phyloP scores from a whole-genome alignment of 2,888 invertebrate genomes.

The Macrophya annulata region DNA sequence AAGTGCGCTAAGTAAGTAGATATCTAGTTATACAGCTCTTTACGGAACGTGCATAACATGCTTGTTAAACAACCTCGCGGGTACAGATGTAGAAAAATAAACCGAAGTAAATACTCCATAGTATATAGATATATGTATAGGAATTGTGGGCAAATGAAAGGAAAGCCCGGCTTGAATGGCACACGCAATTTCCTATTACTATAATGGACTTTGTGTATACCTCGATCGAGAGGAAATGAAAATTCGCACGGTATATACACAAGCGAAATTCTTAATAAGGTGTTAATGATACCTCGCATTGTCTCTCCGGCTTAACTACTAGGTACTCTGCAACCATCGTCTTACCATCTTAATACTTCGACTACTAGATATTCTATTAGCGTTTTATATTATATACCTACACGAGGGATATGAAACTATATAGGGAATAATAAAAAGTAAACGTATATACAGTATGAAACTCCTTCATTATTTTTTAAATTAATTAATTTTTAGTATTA shows the following conservation, averaged over 20 bases:
- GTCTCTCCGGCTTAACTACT: neutral
- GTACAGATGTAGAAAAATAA: neutral
- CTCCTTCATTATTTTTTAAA: neutral
- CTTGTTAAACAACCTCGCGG: constrained; percentile 17
- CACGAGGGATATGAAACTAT: neutral
- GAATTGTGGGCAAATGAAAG: constrained; percentile 7
- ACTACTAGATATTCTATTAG: neutral
- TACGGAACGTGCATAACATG: neutral
- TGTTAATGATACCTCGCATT: constrained; percentile 52
- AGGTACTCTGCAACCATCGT: constrained; percentile 69
- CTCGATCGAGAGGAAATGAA: constrained; percentile 68
- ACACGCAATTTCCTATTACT: constrained; percentile 52
- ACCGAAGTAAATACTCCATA: neutral
- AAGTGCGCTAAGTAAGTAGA: neutral
- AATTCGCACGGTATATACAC: constrained; percentile 74
- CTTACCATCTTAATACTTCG: constrained; percentile 75
- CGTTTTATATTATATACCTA: neutral
- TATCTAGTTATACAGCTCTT: constrained; percentile 22
- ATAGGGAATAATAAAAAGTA: neutral
- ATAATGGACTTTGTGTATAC: constrained; percentile 16
- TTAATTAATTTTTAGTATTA: neutral
- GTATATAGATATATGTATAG: neutral
- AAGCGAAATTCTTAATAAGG: constrained; percentile 44
- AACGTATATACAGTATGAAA: neutral
- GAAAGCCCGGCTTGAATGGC: constrained; percentile 40